Evolutionary conservation across 2,888 invertebrate genomes (phyloP), one percentile per base, ranked within the genome.

Genomic region (Keiferia lycopersicella): DNA sequence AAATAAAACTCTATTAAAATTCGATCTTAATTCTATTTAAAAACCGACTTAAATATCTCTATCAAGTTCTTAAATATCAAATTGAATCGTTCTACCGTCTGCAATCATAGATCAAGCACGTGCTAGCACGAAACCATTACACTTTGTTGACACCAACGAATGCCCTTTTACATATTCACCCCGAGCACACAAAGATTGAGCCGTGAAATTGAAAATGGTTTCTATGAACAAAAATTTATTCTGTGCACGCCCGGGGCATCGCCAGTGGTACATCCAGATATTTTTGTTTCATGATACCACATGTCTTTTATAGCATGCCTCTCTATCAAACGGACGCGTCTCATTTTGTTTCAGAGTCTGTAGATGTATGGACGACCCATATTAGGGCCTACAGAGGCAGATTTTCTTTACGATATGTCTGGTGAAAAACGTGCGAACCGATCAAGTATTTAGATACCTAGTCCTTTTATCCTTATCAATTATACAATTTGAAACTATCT

Each of bases 141-240:
- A 88, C 85, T 88, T 84, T 88, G 86, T 90, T 90, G 88, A 88
- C 89, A 88, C 82, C 88, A 87, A 89, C 86, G 86, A 87, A 87
- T 88, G 87, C 85, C 87, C 84, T 86, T 88, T 88, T 88, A 89
- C 86, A 88, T 88, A 91, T 91, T 88, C 88, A 87, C 87, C 86
- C 87, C 87, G 85, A 85, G 84, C 88, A 87, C 83, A 88, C 87
- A 90, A 88, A 89, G 89, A 91, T 90, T 91, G 90, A 90, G 88
- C 87, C 86, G 86, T 91, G 86, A 89, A 91, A 91, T 90, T 90
- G 90, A 89, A 91, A 90, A 89, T 89, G 86, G 86, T 88, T 89
- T 85, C 88, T 85, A 88, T 89, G 86, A 86, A 86, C 88, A 87
- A 88, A 87, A 90, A 86, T 86, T 79, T 90, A 91, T 91, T 89